These are phyloP conservation scores for Alviniconcha strummeri DNA, from an alignment of 2,888 invertebrate genomes.

Conservation along the genomic window DNA sequence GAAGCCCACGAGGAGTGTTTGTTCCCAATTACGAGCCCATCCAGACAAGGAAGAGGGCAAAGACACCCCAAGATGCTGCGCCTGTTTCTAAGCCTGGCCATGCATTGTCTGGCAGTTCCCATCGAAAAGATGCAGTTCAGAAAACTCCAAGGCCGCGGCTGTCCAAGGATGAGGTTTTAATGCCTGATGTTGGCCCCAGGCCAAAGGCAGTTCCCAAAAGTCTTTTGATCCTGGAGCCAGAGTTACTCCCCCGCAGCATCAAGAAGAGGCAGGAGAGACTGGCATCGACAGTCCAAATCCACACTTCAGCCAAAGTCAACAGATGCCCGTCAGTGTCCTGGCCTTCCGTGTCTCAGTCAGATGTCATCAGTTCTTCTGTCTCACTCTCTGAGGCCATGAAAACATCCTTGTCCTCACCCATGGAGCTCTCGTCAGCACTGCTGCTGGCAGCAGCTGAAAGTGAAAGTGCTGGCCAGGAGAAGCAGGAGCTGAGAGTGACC, in stretches of 20 bases:
- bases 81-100: background rate
- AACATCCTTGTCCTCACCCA: background rate
- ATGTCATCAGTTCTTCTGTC: background rate
- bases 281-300: background rate
- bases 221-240: conserved; percentile 29
- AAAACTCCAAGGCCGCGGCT: background rate
- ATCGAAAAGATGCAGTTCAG: background rate
- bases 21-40: conserved; percentile 32
- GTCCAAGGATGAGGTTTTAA: background rate
- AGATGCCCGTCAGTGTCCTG: background rate
- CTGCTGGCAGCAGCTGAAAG: background rate
- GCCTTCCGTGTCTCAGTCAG: background rate
- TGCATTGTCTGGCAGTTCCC: background rate
- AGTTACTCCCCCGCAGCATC: conserved; percentile 1
- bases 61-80: background rate
- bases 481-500: background rate
- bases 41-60: conserved; percentile 28
- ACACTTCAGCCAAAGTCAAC: background rate
- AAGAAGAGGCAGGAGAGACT: background rate
- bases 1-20: background rate
- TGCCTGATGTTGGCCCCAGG: conserved; percentile 12
- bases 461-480: background rate
- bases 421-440: background rate
- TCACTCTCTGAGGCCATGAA: background rate
- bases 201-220: conserved; percentile 31